These are phyloP conservation scores for Poeciliopsis paucimaculata DNA, from an alignment of 2,797 vertebrate genomes.

Conservation along the genomic window DNA sequence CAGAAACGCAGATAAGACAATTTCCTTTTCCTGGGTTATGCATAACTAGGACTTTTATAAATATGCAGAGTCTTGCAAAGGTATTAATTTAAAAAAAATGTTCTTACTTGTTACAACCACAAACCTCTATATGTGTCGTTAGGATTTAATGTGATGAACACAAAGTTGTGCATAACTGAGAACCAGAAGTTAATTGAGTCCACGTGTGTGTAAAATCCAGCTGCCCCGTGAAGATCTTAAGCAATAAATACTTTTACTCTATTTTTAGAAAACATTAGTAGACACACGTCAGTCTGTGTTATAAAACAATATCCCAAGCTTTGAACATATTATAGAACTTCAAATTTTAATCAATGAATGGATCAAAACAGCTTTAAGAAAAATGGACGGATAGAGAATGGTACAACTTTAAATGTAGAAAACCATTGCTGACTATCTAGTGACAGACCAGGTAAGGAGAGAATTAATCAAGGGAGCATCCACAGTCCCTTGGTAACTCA, in stretches of 20 bases:
- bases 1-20: constrained; percentile 58
- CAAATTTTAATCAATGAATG: not conserved
- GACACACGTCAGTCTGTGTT: not conserved
- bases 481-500: not conserved
- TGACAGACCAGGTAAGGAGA: not conserved
- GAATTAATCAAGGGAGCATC: not conserved
- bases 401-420: not conserved
- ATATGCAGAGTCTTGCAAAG: constrained; percentile 6
- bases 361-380: not conserved
- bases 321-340: not conserved
- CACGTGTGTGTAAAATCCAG: not conserved
- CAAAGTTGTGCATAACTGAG: not conserved
- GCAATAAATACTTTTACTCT: not conserved
- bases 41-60: constrained; percentile 2
- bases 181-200: not conserved
- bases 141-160: not conserved
- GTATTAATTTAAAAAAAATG: not conserved
- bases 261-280: not conserved
- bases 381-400: not conserved
- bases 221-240: not conserved
- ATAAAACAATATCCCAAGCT: not conserved
- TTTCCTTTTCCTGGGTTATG: constrained; percentile 51
- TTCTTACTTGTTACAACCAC: not conserved
- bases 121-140: not conserved
- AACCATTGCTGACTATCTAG: not conserved